These are phyloP conservation scores for Gobio occitaniae DNA, from an alignment of 2,797 vertebrate genomes.

Conservation along the genomic window DNA sequence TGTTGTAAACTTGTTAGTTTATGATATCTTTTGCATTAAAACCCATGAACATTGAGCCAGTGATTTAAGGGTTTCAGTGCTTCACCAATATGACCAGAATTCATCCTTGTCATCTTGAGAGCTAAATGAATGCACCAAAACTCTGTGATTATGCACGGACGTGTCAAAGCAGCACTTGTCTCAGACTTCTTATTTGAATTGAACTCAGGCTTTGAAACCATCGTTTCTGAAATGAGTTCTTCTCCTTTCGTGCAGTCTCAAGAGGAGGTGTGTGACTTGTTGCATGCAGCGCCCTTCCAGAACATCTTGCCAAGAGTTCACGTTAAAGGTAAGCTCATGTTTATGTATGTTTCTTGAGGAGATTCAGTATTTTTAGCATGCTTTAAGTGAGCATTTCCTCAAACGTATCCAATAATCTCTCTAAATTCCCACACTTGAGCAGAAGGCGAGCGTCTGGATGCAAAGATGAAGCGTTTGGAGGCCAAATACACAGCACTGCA, in stretches of 20 bases:
- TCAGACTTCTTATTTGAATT: slow-evolving; percentile 13
- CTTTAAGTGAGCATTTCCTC: slow-evolving; percentile 1
- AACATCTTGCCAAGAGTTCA: slow-evolving; percentile 97
- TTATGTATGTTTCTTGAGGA: not conserved
- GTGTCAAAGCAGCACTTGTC: not conserved
- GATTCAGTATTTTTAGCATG: not conserved
- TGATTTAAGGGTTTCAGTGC: not conserved
- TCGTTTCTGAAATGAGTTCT: not conserved
- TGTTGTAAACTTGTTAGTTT: not conserved
- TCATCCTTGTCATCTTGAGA: not conserved
- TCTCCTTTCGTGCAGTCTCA: slow-evolving; percentile 81
- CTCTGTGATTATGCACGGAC: not conserved
- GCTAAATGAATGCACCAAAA: not conserved
- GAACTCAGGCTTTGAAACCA: not conserved
- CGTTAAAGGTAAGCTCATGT: slow-evolving; percentile 87
- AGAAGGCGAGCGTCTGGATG: slow-evolving; percentile 98
- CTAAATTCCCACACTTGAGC: slow-evolving; percentile 47
- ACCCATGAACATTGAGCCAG: not conserved
- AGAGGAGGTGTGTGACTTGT: slow-evolving; percentile 96
- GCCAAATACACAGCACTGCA: slow-evolving; percentile 95
- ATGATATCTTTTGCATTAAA: not conserved
- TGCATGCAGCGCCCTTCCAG: slow-evolving; percentile 96
- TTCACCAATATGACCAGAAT: not conserved
- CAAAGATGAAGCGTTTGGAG: slow-evolving; percentile 99
- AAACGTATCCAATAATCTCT: not conserved